A percentile compares a stretch with the other conserved stretches of the same genome.
Evolutionary conservation across 2,113 vertebrate genomes (phyloP).

Genomic region (Serinus canaria): DNA sequence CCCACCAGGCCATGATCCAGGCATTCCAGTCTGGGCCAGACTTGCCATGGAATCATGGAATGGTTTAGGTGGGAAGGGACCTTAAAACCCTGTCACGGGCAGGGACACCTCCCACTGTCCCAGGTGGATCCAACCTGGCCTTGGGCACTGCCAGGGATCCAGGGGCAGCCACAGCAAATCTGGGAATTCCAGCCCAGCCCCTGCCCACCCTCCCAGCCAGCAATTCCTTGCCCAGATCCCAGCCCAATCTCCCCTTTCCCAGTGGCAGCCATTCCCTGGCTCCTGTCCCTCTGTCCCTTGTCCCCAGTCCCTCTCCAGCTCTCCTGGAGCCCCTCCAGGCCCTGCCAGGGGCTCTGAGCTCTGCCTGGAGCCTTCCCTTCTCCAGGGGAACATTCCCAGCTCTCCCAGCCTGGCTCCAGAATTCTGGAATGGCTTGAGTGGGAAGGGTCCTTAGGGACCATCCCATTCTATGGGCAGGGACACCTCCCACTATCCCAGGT

Average conservation of each 20-base stretch:
- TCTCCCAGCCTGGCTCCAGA: background rate
- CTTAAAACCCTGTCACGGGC: rapidly evolving
- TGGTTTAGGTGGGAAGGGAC: background rate
- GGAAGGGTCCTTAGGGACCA: too few relatives aligned
- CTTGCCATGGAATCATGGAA: background rate
- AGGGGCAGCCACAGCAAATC: background rate
- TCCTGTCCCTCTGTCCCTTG: too few relatives aligned
- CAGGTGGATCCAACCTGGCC: background rate
- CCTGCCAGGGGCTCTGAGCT: too few relatives aligned
- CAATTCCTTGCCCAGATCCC: too few relatives aligned
- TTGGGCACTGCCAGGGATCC: background rate
- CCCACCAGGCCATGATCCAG: background rate
- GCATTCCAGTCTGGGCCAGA: background rate
- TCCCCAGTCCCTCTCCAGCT: too few relatives aligned
- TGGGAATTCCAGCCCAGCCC: too few relatives aligned
- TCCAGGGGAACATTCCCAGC: background rate
- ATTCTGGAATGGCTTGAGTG: background rate
- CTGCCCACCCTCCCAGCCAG: too few relatives aligned
- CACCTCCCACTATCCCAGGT: rapidly evolving
- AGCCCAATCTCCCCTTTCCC: too few relatives aligned
- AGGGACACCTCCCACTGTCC: background rate
- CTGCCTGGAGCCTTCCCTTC: background rate
- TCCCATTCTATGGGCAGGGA: background rate
- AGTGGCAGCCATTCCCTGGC: too few relatives aligned
- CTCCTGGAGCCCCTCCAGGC: too few relatives aligned